Conservation (phyloP, 2,113 vertebrate species). For the Nannospalax galili region DNA sequence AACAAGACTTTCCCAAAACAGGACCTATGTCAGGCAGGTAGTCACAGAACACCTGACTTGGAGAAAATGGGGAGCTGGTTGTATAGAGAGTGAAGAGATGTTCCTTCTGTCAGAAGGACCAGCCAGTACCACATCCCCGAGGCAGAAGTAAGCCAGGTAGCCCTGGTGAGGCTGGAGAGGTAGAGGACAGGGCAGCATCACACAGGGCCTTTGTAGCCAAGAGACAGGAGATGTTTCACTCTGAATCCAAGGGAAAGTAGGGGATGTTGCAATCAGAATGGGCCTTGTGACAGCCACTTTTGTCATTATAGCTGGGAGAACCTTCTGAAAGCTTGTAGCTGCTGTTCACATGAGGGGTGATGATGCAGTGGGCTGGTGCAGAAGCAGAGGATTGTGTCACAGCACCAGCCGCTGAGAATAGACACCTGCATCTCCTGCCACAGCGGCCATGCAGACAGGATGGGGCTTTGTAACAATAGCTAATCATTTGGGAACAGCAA, state of each 20-base stretch:
- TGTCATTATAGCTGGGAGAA: background rate
- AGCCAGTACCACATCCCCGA: background rate
- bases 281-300: background rate
- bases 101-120: background rate
- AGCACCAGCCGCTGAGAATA: background rate
- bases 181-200: background rate
- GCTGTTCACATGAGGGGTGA: fast-evolving
- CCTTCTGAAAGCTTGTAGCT: background rate
- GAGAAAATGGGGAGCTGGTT: background rate
- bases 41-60: background rate
- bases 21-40: background rate
- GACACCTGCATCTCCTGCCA: background rate
- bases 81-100: background rate
- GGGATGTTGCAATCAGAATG: background rate
- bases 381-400: background rate
- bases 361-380: too few species aligned
- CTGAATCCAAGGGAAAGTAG: background rate
- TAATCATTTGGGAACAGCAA: background rate
- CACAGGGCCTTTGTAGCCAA: background rate
- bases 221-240: background rate
- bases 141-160: background rate
- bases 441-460: fast-evolving
- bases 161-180: background rate
- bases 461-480: background rate
- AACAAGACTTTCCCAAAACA: background rate